phyloP scores from a whole-genome alignment of 2,888 invertebrate species.

The Euproctis similis region DNA sequence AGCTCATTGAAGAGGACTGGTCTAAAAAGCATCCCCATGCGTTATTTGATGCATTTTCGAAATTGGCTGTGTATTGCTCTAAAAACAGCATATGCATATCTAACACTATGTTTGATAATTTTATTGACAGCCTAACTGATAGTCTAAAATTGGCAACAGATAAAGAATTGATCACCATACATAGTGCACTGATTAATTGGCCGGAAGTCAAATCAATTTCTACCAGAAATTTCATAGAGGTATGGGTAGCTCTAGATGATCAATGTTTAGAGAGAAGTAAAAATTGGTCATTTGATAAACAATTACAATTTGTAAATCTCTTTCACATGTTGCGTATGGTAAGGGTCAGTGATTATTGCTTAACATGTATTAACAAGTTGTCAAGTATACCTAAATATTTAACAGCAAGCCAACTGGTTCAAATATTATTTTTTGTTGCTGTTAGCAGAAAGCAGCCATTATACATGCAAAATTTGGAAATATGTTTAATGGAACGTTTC shows the following conservation, averaged over 20 bases:
- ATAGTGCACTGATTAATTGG: constrained; percentile 68
- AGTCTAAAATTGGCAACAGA: constrained; percentile 72
- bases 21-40: constrained; percentile 32
- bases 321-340: constrained; percentile 78
- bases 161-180: constrained; percentile 70
- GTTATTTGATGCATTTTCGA: constrained; percentile 43
- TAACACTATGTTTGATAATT: constrained; percentile 50
- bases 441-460: constrained; percentile 70
- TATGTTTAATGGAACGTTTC: constrained; percentile 67
- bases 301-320: constrained; percentile 77
- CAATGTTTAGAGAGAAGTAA: constrained; percentile 67
- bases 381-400: constrained; percentile 75
- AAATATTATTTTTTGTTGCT: constrained; percentile 80
- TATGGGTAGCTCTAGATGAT: constrained; percentile 82
- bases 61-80: constrained; percentile 44
- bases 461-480: constrained; percentile 80
- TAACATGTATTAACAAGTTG: constrained; percentile 69
- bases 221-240: constrained; percentile 76
- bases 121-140: constrained; percentile 62
- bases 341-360: constrained; percentile 73
- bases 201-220: constrained; percentile 67
- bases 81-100: constrained; percentile 48
- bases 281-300: constrained; percentile 70
- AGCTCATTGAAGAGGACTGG: constrained; percentile 39
- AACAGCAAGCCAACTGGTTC: constrained; percentile 78